Percentiles rank a stretch among this genome's conserved stretches.
These are phyloP conservation scores for Oncorhynchus gorbuscha DNA, from an alignment of 2,113 vertebrate genomes.

Conservation along the genomic window DNA sequence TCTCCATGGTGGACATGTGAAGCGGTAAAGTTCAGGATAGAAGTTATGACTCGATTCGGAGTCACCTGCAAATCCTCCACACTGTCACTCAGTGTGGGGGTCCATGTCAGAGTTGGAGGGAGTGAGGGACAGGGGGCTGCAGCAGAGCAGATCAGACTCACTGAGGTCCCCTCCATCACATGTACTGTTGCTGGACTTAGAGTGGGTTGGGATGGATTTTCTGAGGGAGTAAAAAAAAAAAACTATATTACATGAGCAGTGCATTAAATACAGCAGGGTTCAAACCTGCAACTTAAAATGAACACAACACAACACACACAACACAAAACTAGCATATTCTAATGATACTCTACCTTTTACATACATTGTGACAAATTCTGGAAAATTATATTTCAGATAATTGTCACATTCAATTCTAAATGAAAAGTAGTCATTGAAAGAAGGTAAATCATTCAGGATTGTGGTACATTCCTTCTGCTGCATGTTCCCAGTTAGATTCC, in stretches of 20 bases:
- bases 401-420: constrained; percentile 60
- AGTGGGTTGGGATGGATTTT: constrained; percentile 35
- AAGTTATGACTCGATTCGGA: constrained; percentile 15
- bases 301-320: not conserved
- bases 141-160: constrained; percentile 55
- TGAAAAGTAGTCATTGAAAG: constrained; percentile 40
- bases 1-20: constrained; percentile 55
- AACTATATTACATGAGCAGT: not conserved
- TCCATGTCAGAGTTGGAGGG: constrained; percentile 61
- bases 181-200: constrained; percentile 39
- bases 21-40: constrained; percentile 55
- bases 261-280: not conserved
- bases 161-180: constrained; percentile 53
- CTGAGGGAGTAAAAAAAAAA: constrained; percentile 22
- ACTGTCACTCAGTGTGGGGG: constrained; percentile 36
- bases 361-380: constrained; percentile 16
- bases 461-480: constrained; percentile 59
- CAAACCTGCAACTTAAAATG: not conserved
- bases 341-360: constrained; percentile 36
- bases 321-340: not conserved
- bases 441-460: constrained; percentile 43
- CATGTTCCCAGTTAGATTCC: constrained; percentile 50
- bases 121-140: constrained; percentile 45
- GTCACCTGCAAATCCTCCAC: constrained; percentile 20
- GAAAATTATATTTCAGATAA: constrained; percentile 45